phyloP scores from a whole-genome alignment of 2,113 vertebrate species.

The Sphaerodactylus townsendi region DNA sequence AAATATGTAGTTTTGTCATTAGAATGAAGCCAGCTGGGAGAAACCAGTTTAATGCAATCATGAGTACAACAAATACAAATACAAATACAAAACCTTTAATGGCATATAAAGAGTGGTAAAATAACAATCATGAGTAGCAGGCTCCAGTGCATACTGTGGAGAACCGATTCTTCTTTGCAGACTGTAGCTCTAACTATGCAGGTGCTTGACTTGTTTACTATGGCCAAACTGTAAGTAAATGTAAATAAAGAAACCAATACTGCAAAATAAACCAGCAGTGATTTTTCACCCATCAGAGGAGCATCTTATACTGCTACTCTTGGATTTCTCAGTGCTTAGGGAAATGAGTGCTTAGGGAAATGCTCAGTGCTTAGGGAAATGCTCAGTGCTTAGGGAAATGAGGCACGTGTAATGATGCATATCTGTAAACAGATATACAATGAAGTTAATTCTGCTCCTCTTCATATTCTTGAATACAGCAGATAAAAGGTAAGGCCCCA shows the following conservation, averaged over 20 bases:
- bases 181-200: not conserved
- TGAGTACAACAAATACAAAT: too few relatives aligned
- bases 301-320: not conserved
- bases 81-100: too few relatives aligned
- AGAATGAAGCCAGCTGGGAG: not conserved
- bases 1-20: not conserved
- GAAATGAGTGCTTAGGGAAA: too few relatives aligned
- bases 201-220: too few relatives aligned
- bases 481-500: not conserved
- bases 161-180: not conserved
- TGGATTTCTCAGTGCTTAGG: not conserved
- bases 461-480: not conserved
- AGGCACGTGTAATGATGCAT: fast-evolving
- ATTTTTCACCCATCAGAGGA: not conserved
- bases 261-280: not conserved
- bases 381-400: not conserved
- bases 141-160: not conserved
- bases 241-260: not conserved
- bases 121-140: too few relatives aligned
- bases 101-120: too few relatives aligned
- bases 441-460: not conserved
- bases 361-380: not conserved
- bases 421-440: not conserved
- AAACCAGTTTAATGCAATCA: too few relatives aligned
- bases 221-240: not conserved